Evolutionary conservation across 2,888 invertebrate genomes (phyloP), one percentile per base, ranked within the genome.

Genomic region (Aporophyla nigra): DNA sequence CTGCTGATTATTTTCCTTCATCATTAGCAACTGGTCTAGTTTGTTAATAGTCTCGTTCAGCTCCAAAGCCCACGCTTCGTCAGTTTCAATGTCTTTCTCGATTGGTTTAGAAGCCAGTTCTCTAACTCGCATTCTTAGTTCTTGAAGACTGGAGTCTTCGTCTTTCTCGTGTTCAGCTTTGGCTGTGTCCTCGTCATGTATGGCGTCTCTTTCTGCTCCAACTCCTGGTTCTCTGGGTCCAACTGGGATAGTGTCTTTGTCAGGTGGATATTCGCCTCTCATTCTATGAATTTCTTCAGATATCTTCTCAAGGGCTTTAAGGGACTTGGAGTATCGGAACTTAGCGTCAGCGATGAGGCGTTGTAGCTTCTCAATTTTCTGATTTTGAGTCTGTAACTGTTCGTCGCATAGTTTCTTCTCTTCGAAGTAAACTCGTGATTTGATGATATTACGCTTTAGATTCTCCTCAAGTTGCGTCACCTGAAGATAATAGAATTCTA

Each of bases 391-490:
- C 89, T 98, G 98, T 74, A 99, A 93, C 92, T 99, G 98, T 89
- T 98, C 98, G 92, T 99, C 98, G 88, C 99, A 98, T 21, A 98
- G 97, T 90, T 98, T 97, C 95, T 99, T 99, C 93, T 99, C 98
- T 84, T 99, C 99, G 91, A 99, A 99, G 93, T 99, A 99, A 0
- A 98, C 97, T 76, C 99, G 97, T 2, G 99, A 98, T 94, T 99
- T 99, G 56, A 98, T 97, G 71, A 99, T 99, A 91, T 98, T 98
- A 73, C 98, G 97, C 86, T 98, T 98, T 74, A 98, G 97, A 89
- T 98, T 98, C 86, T 99, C 98, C 93, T 99, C 99, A 49, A 99
- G 93, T 89, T 98, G 97, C 87, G 98, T 98, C 62, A 98, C 97
- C 97, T 97, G 90, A 4, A 77, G 49, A 92, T 91, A 71, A 51